phyloP scores from a whole-genome alignment of 2,113 vertebrate species.

The Cacatua alba region DNA sequence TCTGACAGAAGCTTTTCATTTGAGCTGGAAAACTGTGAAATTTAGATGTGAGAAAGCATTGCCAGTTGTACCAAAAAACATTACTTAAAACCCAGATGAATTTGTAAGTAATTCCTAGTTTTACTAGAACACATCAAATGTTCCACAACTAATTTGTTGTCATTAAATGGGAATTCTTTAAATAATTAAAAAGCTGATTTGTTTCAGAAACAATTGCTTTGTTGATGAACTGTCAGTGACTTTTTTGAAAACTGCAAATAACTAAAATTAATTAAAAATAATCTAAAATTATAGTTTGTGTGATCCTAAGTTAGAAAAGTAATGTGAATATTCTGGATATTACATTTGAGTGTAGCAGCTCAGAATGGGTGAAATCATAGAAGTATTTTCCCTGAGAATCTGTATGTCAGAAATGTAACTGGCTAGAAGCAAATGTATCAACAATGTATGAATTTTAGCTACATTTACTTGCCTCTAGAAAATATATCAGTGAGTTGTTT shows the following conservation, averaged over 20 bases:
- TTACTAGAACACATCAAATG: not conserved
- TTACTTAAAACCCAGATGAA: not conserved
- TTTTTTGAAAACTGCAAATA: not conserved
- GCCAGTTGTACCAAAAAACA: not conserved
- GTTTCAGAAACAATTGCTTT: not conserved
- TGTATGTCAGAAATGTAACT: not conserved
- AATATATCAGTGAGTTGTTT: not conserved
- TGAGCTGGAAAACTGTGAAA: not conserved
- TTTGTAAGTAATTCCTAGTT: not conserved
- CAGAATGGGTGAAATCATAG: not conserved
- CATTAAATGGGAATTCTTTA: not conserved
- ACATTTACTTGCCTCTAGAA: not conserved
- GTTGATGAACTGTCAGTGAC: not conserved
- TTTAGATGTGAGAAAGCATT: not conserved
- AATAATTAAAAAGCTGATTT: not conserved
- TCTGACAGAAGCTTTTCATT: not conserved
- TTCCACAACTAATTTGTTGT: not conserved
- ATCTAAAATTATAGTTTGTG: fast-evolving
- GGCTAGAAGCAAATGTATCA: not conserved
- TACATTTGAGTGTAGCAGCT: not conserved
- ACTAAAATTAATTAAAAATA: not conserved
- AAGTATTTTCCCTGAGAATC: not conserved
- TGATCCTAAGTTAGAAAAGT: not conserved
- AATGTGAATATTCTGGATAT: not conserved
- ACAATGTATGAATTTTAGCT: not conserved